A percentile compares a stretch with the other conserved stretches of the same genome.
These are phyloP conservation scores for Elysia crispata DNA, from an alignment of 2,888 invertebrate genomes.

Conservation along the genomic window DNA sequence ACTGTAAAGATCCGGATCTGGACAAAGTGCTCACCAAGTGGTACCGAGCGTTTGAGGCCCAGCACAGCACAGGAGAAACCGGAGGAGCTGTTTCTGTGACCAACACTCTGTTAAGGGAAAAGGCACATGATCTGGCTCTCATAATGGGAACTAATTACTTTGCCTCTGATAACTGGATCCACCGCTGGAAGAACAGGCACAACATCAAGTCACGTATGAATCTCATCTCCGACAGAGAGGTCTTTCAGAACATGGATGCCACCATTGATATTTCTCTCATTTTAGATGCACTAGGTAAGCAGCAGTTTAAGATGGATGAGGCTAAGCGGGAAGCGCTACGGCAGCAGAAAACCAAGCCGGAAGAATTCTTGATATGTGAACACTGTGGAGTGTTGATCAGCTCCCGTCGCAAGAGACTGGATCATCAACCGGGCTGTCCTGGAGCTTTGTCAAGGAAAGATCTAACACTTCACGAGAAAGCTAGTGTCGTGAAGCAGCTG, in stretches of 20 bases:
- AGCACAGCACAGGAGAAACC: background rate
- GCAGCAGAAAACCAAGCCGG: slow-evolving; percentile 9
- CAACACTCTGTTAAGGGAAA: slow-evolving; percentile 37
- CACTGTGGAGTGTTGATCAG: slow-evolving; percentile 41
- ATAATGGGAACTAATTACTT: slow-evolving; percentile 37
- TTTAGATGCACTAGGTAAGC: slow-evolving; percentile 25
- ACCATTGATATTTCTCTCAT: slow-evolving; percentile 26
- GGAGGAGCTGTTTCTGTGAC: slow-evolving; percentile 5
- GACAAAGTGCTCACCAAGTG: slow-evolving; percentile 36
- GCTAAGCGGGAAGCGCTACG: slow-evolving; percentile 11
- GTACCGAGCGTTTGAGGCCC: slow-evolving; percentile 34
- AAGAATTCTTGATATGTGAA: slow-evolving; percentile 42
- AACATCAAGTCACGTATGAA: slow-evolving; percentile 22
- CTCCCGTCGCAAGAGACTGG: slow-evolving; percentile 3
- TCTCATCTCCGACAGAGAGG: slow-evolving; percentile 24
- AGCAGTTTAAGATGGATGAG: background rate
- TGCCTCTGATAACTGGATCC: slow-evolving; percentile 44
- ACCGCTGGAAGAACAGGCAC: slow-evolving; percentile 46
- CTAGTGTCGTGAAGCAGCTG: slow-evolving; percentile 35
- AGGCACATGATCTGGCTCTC: slow-evolving; percentile 36
- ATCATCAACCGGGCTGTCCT: slow-evolving; percentile 35
- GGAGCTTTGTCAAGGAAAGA: slow-evolving; percentile 35
- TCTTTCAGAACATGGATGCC: background rate
- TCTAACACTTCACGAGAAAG: slow-evolving; percentile 44
- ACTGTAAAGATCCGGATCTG: slow-evolving; percentile 43